A percentile compares a stretch with the other conserved stretches of the same genome.
Evolutionary conservation across 1,140 invertebrate species (phyloP).

Genomic region (Teleogryllus occipitalis): DNA sequence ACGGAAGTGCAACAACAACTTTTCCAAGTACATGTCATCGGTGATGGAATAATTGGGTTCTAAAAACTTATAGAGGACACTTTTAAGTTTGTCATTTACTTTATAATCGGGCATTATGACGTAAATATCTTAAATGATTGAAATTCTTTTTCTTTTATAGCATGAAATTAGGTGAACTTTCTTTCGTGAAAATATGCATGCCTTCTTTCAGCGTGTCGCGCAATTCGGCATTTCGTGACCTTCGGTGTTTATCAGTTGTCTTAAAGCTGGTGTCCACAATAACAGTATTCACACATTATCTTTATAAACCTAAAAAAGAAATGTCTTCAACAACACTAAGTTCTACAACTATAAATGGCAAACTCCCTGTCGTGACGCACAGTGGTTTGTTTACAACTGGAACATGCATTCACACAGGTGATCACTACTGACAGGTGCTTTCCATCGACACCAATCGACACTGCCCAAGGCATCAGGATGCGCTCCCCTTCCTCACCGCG

Average conservation of each 20-base stretch:
- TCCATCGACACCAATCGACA: not conserved
- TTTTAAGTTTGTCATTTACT: not conserved
- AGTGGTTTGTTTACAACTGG: not conserved
- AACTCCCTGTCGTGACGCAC: too few species aligned
- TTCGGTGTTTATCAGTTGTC: not conserved
- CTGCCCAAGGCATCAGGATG: not conserved
- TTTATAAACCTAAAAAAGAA: too few species aligned
- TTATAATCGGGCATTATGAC: not conserved
- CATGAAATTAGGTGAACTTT: not conserved
- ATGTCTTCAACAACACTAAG: too few species aligned
- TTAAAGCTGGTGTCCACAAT: not conserved
- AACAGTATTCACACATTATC: too few species aligned
- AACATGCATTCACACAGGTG: not conserved
- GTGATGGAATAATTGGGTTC: not conserved
- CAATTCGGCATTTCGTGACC: not conserved
- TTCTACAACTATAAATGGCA: too few species aligned
- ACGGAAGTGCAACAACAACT: not conserved
- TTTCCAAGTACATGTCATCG: constrained; percentile 6
- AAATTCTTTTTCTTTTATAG: not conserved
- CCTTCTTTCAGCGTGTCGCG: not conserved
- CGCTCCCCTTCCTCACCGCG: not conserved
- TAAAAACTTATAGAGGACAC: not conserved
- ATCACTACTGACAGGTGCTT: constrained; percentile 3
- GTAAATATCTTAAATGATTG: not conserved
- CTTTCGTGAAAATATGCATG: not conserved